These are phyloP conservation scores for Lontra canadensis DNA, from an alignment of 2,113 vertebrate species.

Conservation along the genomic window DNA sequence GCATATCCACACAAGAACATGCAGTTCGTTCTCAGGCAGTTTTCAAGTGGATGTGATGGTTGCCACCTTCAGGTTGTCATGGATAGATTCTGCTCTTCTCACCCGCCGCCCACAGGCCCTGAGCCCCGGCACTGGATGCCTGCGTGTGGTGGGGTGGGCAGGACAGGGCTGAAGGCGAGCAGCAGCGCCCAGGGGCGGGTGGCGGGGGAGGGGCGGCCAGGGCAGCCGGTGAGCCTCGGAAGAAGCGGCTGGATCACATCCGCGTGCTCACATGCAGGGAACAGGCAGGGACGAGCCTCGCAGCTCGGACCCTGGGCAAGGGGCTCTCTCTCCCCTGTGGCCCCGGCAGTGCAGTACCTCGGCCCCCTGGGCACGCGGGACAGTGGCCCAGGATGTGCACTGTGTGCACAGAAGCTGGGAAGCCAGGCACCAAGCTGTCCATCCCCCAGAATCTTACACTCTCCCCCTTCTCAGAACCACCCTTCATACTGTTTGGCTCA, in stretches of 20 bases:
- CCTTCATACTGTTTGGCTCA: not conserved
- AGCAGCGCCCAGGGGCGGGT: rapidly evolving
- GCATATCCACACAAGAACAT: constrained; percentile 20
- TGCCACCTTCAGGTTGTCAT: constrained; percentile 70
- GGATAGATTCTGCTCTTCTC: constrained; percentile 49
- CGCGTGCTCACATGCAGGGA: not conserved
- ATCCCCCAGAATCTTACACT: not conserved
- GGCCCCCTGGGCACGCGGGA: not conserved
- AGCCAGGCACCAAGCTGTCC: not conserved
- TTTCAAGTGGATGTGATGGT: constrained; percentile 67
- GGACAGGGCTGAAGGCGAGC: not conserved
- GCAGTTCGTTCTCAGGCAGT: constrained; percentile 61
- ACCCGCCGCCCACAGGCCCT: not conserved
- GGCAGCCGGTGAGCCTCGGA: not conserved
- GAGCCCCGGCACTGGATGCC: not conserved
- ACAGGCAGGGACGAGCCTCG: not conserved
- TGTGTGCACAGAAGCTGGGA: not conserved
- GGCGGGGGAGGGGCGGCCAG: not conserved
- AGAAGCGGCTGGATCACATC: not conserved
- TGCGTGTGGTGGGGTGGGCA: not conserved
- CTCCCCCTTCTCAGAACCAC: not conserved
- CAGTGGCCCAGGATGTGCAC: not conserved
- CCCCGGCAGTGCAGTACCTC: too few relatives aligned
- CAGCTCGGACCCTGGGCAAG: not conserved
- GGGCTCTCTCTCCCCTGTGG: not conserved